phyloP scores from a whole-genome alignment of 2,797 vertebrate species.

The Scyliorhinus canicula region DNA sequence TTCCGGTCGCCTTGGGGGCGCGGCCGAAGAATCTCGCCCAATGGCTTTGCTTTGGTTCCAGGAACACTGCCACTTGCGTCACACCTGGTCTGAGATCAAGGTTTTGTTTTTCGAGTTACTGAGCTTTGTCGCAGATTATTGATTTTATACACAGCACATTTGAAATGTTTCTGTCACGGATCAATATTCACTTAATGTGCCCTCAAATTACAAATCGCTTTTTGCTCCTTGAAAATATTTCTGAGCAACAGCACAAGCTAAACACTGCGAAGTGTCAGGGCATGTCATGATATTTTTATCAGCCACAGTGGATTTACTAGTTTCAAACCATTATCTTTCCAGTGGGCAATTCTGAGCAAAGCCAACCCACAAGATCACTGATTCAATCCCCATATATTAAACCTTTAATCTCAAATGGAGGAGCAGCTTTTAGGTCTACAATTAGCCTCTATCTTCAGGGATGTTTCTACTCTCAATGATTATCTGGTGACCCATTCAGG shows the following conservation, averaged over 20 bases:
- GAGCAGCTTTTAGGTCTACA: not conserved
- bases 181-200: not conserved
- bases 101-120: not conserved
- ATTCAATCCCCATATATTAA: not conserved
- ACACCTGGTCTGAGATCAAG: not conserved
- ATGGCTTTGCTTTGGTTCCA: not conserved
- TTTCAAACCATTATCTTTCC: not conserved
- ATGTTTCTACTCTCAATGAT: not conserved
- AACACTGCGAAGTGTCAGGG: too few relatives aligned
- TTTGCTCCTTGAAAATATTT: not conserved
- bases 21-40: too few relatives aligned
- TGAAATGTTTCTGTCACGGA: not conserved
- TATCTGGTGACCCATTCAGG: not conserved
- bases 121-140: not conserved
- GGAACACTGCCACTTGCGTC: not conserved
- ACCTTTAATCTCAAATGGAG: not conserved
- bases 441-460: not conserved
- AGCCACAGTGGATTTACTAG: not conserved
- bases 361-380: not conserved
- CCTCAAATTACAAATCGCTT: not conserved
- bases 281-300: not conserved
- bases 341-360: not conserved
- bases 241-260: not conserved
- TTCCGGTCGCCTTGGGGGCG: too few relatives aligned
- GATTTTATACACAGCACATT: not conserved